These are phyloP conservation scores for Rhinogobius similis DNA, from an alignment of 2,113 vertebrate genomes.

Conservation along the genomic window DNA sequence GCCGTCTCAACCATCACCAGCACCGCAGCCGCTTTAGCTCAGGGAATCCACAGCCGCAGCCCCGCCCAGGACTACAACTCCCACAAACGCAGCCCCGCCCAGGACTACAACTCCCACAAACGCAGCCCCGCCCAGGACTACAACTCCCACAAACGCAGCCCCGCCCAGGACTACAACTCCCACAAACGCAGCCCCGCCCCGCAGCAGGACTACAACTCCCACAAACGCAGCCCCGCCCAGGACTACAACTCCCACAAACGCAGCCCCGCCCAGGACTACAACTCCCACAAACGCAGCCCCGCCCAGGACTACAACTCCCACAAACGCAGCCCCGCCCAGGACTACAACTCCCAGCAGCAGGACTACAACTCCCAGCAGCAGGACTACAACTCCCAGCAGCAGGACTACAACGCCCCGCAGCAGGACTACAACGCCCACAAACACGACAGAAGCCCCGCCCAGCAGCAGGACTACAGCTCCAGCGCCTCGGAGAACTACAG, in stretches of 20 bases:
- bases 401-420: too few species aligned
- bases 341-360: too few species aligned
- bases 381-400: neutral
- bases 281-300: slow-evolving; percentile 32
- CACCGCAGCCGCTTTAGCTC: slow-evolving; percentile 63
- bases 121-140: too few species aligned
- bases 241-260: too few species aligned
- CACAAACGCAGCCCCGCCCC: slow-evolving; percentile 13
- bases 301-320: too few species aligned
- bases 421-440: neutral
- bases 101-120: too few species aligned
- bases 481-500: slow-evolving; percentile 39
- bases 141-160: neutral
- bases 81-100: too few species aligned
- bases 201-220: slow-evolving; percentile 63
- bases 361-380: too few species aligned
- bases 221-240: too few species aligned
- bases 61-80: neutral
- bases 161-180: neutral
- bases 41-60: slow-evolving; percentile 61
- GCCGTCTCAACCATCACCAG: slow-evolving; percentile 67
- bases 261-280: slow-evolving; percentile 56
- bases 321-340: too few species aligned
- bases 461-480: slow-evolving; percentile 62
- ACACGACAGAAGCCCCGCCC: slow-evolving; percentile 21